These are phyloP conservation scores for Mesopsocus fuscifrons DNA, from an alignment of 2,888 invertebrate species.

Conservation along the genomic window DNA sequence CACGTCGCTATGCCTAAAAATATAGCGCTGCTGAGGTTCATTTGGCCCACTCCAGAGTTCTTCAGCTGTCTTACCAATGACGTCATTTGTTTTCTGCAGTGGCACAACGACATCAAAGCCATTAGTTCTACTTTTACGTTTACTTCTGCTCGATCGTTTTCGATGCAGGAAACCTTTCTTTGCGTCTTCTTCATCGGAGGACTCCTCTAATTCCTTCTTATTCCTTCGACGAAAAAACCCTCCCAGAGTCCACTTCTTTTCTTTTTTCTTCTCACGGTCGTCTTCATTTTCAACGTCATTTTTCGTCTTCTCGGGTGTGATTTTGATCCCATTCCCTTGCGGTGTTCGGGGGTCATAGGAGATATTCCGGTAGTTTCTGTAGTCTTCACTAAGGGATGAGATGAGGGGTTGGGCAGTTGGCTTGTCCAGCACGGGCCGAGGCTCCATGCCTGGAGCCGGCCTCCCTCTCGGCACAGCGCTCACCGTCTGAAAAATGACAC, in stretches of 20 bases:
- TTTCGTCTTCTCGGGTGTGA: no score
- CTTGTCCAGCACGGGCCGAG: background rate
- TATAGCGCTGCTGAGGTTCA: background rate
- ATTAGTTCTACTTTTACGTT: constrained; percentile 13
- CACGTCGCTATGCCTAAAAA: constrained; percentile 7
- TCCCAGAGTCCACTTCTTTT: constrained; percentile 62
- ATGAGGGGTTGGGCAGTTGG: background rate
- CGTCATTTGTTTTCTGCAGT: background rate
- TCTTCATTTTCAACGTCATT: constrained; percentile 16
- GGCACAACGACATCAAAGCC: constrained; percentile 4
- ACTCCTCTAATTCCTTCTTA: constrained; percentile 41
- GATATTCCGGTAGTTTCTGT: constrained; percentile 3
- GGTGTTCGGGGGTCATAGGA: background rate
- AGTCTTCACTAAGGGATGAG: background rate
- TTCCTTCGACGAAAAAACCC: constrained; percentile 51
- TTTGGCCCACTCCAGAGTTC: constrained; percentile 1
- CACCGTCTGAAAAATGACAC: constrained; percentile 26
- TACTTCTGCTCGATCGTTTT: constrained; percentile 13
- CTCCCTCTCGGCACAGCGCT: constrained; percentile 24
- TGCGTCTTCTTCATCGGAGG: constrained; percentile 27
- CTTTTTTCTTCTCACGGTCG: constrained; percentile 36
- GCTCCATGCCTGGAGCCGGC: constrained; percentile 1
- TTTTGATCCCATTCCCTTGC: background rate
- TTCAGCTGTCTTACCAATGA: constrained; percentile 4
- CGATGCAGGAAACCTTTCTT: constrained; percentile 24